Percentiles rank a stretch among this genome's conserved stretches.
These are phyloP conservation scores for Teleopsis dalmanni DNA, from an alignment of 1,140 invertebrate species.

Conservation along the genomic window DNA sequence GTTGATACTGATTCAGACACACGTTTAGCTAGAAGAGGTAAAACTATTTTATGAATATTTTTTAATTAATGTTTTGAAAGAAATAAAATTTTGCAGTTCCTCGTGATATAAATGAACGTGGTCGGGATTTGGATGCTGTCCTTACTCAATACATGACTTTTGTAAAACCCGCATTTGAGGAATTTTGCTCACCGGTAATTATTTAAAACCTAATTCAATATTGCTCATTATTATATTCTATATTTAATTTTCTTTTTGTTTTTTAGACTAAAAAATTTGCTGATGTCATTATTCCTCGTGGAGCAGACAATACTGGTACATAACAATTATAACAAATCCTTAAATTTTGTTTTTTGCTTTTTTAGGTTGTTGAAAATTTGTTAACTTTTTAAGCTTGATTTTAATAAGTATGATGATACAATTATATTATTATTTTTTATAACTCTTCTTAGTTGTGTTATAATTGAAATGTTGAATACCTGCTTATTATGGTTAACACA, in stretches of 20 bases:
- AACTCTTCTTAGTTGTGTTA: constrained; percentile 1
- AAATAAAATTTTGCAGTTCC: constrained; percentile 58
- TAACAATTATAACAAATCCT: constrained; percentile 14
- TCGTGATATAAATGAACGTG: constrained; percentile 88
- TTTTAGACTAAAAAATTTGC: constrained; percentile 98
- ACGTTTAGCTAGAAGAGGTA: constrained; percentile 86
- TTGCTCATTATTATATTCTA: not conserved
- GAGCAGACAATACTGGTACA: constrained; percentile 91
- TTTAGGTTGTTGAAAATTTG: constrained; percentile 11
- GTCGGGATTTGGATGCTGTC: constrained; percentile 87
- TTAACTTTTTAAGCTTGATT: not conserved
- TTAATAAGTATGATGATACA: not conserved
- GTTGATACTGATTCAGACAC: constrained; percentile 99
- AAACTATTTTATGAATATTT: not conserved
- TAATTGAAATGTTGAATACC: no score
- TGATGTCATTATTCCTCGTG: constrained; percentile 96
- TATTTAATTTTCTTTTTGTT: constrained; percentile 21
- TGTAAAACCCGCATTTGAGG: constrained; percentile 98
- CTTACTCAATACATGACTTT: constrained; percentile 94
- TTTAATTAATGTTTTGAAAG: not conserved
- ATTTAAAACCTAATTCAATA: not conserved
- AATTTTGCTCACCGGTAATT: constrained; percentile 93
- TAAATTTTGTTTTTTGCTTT: constrained; percentile 11
- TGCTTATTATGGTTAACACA: no score
- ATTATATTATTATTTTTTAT: not conserved